Conservation (phyloP, 2,797 vertebrate genomes). For the Lepidocolaptes lacrymiger region DNA sequence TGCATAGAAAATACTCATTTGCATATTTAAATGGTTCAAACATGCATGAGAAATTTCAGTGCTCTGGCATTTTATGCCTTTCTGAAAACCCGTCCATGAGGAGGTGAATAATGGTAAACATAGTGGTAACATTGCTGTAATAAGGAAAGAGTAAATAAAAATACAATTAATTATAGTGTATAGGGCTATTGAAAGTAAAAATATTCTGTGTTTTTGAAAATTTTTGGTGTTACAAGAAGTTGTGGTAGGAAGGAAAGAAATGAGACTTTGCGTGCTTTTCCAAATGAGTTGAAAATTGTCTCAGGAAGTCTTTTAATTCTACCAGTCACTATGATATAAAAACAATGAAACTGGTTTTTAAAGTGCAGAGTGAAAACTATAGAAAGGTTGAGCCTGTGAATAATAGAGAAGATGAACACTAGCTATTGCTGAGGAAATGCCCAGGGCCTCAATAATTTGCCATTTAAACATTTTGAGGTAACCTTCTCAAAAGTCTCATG, state of each 20-base stretch:
- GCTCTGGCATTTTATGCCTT: background rate
- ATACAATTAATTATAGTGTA: background rate
- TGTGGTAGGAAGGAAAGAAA: background rate
- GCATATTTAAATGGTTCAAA: background rate
- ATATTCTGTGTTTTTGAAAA: background rate
- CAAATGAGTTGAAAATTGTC: background rate
- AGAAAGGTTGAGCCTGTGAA: background rate
- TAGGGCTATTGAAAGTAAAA: background rate
- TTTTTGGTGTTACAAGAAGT: background rate
- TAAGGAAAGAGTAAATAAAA: background rate
- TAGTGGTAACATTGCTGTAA: background rate
- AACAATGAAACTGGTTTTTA: background rate
- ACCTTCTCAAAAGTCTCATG: background rate
- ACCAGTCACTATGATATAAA: background rate
- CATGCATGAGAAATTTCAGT: background rate
- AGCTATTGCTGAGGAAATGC: background rate
- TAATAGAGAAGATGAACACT: background rate
- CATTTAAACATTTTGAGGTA: background rate
- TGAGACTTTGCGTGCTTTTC: background rate
- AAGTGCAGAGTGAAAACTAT: background rate
- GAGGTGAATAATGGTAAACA: too few species aligned
- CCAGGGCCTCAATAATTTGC: background rate
- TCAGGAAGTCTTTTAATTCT: background rate
- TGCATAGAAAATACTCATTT: background rate
- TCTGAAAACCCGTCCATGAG: background rate